phyloP scores from a whole-genome alignment of 2,888 invertebrate species.

The Folsomia candida region DNA sequence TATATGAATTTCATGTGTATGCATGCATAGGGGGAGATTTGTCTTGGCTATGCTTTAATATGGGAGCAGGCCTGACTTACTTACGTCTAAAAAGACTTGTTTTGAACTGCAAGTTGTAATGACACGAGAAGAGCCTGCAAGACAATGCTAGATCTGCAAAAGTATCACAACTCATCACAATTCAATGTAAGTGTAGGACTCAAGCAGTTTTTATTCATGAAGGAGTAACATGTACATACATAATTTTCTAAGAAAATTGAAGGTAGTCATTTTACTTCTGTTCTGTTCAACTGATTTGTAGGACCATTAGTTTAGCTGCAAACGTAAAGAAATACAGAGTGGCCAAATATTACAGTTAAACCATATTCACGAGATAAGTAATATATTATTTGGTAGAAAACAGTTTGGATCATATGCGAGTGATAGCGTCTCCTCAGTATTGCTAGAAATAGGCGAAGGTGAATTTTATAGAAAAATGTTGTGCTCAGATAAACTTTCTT shows the following conservation, averaged over 20 bases:
- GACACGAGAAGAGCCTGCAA: too few species aligned
- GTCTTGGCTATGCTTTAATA: too few species aligned
- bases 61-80: too few species aligned
- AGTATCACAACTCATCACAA: background rate
- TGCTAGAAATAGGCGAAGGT: too few species aligned
- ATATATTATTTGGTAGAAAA: background rate
- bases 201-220: background rate
- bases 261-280: background rate
- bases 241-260: background rate
- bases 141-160: too few species aligned
- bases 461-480: background rate
- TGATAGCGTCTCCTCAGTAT: background rate
- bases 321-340: background rate
- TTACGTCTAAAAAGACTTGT: too few species aligned
- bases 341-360: conserved; percentile 32
- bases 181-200: too few species aligned
- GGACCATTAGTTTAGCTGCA: background rate
- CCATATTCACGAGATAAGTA: background rate
- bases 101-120: too few species aligned
- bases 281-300: background rate
- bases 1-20: too few species aligned
- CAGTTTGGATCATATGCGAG: background rate
- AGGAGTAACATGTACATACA: background rate
- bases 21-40: too few species aligned
- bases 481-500: conserved; percentile 20